Conservation (phyloP, 2,888 invertebrate species). For the Homarus gammarus region DNA sequence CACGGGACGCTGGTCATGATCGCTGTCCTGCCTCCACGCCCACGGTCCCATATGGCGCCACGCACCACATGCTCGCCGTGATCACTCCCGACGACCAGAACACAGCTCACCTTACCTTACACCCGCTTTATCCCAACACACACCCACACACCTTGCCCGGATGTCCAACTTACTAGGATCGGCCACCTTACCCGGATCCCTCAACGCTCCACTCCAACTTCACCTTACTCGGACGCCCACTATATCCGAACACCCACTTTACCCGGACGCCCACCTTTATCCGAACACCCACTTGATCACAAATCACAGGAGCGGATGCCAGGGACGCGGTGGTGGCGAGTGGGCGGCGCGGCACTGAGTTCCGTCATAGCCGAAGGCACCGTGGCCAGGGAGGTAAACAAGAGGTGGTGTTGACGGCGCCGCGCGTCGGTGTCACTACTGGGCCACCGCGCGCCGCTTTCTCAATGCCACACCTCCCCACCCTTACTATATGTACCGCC, state of each 20-base stretch:
- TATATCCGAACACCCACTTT: no score
- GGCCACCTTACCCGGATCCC: no score
- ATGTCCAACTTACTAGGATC: no score
- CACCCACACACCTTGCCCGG: conserved; percentile 15
- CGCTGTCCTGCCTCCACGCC: conserved; percentile 35
- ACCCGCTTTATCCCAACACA: not conserved
- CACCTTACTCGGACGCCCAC: no score
- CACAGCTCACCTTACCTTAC: not conserved
- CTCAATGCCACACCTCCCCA: conserved; percentile 23
- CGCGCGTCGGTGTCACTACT: no score
- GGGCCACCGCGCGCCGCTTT: conserved; percentile 28
- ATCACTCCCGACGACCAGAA: not conserved
- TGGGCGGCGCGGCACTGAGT: not conserved
- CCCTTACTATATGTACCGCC: conserved; percentile 44
- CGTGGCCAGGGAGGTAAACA: not conserved
- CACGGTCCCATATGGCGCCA: conserved; percentile 38
- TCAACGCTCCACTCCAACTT: no score
- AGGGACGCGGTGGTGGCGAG: not conserved
- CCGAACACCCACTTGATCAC: conserved; percentile 25
- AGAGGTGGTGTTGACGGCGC: no score
- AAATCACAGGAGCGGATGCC: conserved; percentile 6
- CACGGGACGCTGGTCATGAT: conserved; percentile 42
- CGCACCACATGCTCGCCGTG: conserved; percentile 19
- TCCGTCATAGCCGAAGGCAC: not conserved
- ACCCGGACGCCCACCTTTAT: conserved; percentile 23